Conservation (phyloP, 2,113 vertebrate species). For the Hypomesus transpacificus region DNA sequence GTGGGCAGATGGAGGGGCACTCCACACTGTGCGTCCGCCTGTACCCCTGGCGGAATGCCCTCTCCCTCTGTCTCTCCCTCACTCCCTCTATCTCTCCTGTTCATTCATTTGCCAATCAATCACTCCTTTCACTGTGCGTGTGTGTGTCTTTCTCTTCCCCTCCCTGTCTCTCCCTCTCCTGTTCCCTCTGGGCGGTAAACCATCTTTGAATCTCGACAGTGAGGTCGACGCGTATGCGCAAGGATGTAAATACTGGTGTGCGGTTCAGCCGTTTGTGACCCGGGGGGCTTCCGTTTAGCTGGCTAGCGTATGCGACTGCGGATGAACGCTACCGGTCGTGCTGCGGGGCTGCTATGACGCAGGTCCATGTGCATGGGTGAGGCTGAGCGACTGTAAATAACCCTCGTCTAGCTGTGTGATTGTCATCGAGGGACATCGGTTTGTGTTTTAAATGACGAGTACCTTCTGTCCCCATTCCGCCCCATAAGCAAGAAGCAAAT, state of each 20-base stretch:
- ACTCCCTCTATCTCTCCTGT: conserved; percentile 38
- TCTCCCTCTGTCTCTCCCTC: conserved; percentile 36
- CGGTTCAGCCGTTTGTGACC: too few relatives aligned
- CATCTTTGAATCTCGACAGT: conserved; percentile 19
- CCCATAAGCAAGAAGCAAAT: not conserved
- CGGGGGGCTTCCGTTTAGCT: too few relatives aligned
- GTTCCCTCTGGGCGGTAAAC: conserved; percentile 4
- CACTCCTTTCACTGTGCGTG: conserved; percentile 11
- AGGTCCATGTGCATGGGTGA: too few relatives aligned
- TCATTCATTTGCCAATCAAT: conserved; percentile 44
- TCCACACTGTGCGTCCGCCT: conserved; percentile 37
- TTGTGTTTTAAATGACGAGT: too few relatives aligned
- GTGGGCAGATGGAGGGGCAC: conserved; percentile 58
- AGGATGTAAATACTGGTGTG: too few relatives aligned
- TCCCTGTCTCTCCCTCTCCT: conserved; percentile 23
- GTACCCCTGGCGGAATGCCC: conserved; percentile 43
- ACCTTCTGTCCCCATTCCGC: not conserved
- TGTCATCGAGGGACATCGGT: conserved; percentile 28
- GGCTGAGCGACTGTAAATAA: conserved; percentile 1
- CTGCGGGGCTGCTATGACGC: too few relatives aligned
- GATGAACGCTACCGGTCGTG: too few relatives aligned
- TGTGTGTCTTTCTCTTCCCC: conserved; percentile 14
- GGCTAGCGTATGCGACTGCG: too few relatives aligned
- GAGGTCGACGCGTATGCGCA: too few relatives aligned
- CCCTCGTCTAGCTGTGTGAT: conserved; percentile 13